Base-by-base conservation (phyloP, 23 tunicate species). In the Pegea sp. region DNA sequence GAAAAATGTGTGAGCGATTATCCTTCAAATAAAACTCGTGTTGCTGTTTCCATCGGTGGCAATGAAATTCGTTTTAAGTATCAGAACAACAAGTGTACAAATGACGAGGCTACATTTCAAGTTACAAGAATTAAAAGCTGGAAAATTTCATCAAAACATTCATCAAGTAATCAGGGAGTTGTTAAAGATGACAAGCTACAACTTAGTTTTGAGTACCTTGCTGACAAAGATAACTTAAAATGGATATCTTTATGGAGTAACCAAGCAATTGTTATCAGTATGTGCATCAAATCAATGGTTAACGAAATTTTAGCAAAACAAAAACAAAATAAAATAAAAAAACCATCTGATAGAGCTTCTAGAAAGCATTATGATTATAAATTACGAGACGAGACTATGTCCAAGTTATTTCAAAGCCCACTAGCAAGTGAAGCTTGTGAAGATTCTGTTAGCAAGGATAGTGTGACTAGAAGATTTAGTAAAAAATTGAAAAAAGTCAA, bases 211-310 rank as follows among this genome's bases (percentile, higher is more conserved):
- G 84, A 84, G 44, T 84, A 73, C 52, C 54, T 68, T 22, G 61
- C 74, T 5, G 65, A 77, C 51, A 73, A 74, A 58, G 76, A 60
- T 4, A 84, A 67, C 29, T 50, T 84, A 55, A 54, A 68, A 32
- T 84, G 95, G 95, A 63, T 84, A 13, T 33, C 53, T 8, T 11
- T 74, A 0, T 34, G 34, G 11, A 67, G 76, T 48, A 65, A 84
- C 6, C 95, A 84, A 68, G 95, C 95, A 4, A 84, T 84, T 33
- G 58, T 84, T 71, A 59, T 84, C 61, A 84, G 95, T 53, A 84
- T 84, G 95, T 61, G 76, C 48, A 68, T 84, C 43, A 84, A 84
- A 42, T 79, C 80, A 29, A 84, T 84, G 95, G 95, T 84, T 1
- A 71, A 73, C 58, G 95, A 84, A 53, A 58, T 84, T 31, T 28